A percentile compares a stretch with the other conserved stretches of the same genome.
These are phyloP conservation scores for Rhamphomyia laevipes DNA, from an alignment of 2,888 invertebrate species.

Conservation along the genomic window DNA sequence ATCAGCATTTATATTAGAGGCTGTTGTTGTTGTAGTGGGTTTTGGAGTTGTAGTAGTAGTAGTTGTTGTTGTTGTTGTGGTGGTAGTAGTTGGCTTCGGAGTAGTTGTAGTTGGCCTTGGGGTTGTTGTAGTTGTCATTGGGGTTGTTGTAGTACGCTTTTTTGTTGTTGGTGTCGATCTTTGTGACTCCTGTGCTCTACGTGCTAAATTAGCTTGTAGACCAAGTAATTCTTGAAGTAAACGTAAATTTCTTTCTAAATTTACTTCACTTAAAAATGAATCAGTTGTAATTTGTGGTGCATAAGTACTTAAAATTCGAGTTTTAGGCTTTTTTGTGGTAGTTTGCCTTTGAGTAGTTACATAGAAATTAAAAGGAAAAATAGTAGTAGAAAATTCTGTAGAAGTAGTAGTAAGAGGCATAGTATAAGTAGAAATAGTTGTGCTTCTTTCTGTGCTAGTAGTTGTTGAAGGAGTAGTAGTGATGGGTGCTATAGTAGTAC, in stretches of 20 bases:
- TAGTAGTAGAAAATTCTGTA: conserved; percentile 7
- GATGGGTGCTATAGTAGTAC: conserved; percentile 1
- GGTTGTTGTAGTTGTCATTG: conserved; percentile 17
- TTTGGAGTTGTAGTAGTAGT: conserved; percentile 10
- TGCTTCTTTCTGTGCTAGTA: conserved; percentile 12
- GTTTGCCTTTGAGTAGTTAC: neutral
- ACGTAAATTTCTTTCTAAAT: conserved; percentile 12
- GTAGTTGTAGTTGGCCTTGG: conserved; percentile 19
- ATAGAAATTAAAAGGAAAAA: conserved; percentile 1
- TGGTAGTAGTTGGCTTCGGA: conserved; percentile 21
- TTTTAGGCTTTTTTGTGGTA: conserved; percentile 13
- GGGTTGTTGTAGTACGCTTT: conserved; percentile 9
- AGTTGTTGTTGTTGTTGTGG: conserved; percentile 14
- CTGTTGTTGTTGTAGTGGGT: conserved; percentile 13
- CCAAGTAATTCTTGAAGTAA: conserved; percentile 14
- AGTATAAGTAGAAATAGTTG: conserved; percentile 10
- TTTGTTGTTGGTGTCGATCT: conserved; percentile 10
- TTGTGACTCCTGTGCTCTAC: conserved; percentile 3
- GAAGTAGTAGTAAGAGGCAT: conserved; percentile 12
- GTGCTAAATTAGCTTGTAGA: conserved; percentile 9
- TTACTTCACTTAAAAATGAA: neutral
- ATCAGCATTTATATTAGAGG: conserved; percentile 21
- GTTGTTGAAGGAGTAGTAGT: conserved; percentile 2
- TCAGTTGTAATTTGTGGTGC: neutral
- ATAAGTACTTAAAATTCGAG: neutral